phyloP scores from a whole-genome alignment of 2,113 vertebrate genomes.

The Orthochromis malagaraziensis region DNA sequence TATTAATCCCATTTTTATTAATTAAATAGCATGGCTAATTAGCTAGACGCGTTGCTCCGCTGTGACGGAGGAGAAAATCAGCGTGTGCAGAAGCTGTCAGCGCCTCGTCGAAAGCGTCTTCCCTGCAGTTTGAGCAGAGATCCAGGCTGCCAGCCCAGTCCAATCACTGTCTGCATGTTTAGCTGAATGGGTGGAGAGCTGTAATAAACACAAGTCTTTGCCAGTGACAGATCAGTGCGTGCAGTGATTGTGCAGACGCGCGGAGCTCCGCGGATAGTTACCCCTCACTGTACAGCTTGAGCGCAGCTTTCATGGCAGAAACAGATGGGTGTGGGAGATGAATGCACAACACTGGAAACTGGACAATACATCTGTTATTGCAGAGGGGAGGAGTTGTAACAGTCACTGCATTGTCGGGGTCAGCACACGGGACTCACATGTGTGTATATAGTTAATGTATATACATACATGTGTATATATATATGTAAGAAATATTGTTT shows the following conservation, averaged over 20 bases:
- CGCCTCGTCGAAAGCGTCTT: neutral
- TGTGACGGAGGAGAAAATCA: neutral
- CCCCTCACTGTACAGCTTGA: neutral
- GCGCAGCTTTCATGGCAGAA: neutral
- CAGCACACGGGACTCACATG: neutral
- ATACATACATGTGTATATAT: neutral
- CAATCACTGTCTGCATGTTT: neutral
- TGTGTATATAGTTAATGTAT: neutral
- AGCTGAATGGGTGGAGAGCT: slow-evolving; percentile 37
- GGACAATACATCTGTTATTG: neutral
- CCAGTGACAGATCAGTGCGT: neutral
- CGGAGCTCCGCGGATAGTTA: neutral
- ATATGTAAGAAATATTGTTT: neutral
- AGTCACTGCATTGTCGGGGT: neutral
- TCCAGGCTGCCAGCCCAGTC: neutral
- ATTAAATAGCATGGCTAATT: neutral
- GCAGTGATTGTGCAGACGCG: neutral
- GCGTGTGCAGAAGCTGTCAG: neutral
- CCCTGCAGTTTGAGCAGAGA: neutral
- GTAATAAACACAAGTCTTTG: neutral
- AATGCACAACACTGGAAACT: neutral
- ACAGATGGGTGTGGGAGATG: neutral
- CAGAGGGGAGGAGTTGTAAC: neutral
- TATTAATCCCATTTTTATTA: slow-evolving; percentile 33
- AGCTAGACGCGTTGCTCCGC: neutral